A percentile compares a stretch with the other conserved stretches of the same genome.
Conservation (phyloP, 2,888 invertebrate species). For the Drosophila macrospina region DNA sequence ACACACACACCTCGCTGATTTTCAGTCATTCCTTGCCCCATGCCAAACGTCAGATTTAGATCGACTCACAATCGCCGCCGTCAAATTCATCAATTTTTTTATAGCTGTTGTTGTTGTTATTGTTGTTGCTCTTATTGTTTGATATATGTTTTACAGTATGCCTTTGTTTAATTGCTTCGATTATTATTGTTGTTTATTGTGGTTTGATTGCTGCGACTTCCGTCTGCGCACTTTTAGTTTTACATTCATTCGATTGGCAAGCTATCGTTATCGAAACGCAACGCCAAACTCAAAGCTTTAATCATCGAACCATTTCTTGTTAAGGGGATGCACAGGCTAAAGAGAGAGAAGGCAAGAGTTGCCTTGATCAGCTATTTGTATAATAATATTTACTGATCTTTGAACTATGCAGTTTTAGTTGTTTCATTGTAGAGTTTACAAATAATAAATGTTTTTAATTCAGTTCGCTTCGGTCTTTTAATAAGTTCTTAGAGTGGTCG, state of each 20-base stretch:
- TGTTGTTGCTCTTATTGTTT: slow-evolving; percentile 29
- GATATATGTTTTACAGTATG: slow-evolving; percentile 34
- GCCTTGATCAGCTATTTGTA: too few relatives aligned
- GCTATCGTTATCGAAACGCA: slow-evolving; percentile 16
- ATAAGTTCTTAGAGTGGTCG: too few relatives aligned
- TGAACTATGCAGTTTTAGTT: too few relatives aligned
- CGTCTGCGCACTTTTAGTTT: slow-evolving; percentile 31
- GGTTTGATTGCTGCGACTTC: slow-evolving; percentile 44
- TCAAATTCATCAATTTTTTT: slow-evolving; percentile 55
- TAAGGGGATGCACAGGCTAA: background rate
- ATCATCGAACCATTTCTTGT: background rate
- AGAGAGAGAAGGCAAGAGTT: too few relatives aligned
- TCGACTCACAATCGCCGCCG: slow-evolving; percentile 58
- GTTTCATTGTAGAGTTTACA: too few relatives aligned
- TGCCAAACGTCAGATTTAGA: slow-evolving; percentile 58
- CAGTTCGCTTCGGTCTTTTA: too few relatives aligned
- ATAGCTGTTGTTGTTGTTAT: slow-evolving; percentile 11
- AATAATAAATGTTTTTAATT: too few relatives aligned
- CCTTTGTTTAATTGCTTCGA: slow-evolving; percentile 74
- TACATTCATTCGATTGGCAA: slow-evolving; percentile 5
- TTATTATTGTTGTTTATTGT: slow-evolving; percentile 57
- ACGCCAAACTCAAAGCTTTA: background rate
- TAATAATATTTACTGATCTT: too few relatives aligned
- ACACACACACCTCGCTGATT: background rate
- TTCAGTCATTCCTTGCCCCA: slow-evolving; percentile 25